Percentiles rank a stretch among this genome's conserved stretches.
phyloP scores from a whole-genome alignment of 2,888 invertebrate species.

The Clostera curtula region DNA sequence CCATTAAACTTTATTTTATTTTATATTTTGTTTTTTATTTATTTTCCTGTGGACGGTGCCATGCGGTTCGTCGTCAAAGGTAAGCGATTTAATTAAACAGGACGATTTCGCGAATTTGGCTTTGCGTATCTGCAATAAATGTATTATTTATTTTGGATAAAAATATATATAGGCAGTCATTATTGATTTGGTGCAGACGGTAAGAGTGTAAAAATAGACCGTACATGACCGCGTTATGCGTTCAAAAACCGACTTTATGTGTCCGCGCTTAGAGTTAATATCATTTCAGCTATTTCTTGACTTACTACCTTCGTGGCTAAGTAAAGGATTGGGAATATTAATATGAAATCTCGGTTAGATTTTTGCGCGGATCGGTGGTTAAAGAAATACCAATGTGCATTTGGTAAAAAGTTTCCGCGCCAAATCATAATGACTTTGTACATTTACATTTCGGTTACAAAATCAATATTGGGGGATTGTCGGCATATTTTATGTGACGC shows the following conservation, averaged over 20 bases:
- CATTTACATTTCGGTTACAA: too few species aligned
- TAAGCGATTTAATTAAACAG: slow-evolving; percentile 33
- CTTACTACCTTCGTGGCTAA: slow-evolving; percentile 18
- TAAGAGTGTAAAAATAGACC: slow-evolving; percentile 40
- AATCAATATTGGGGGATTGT: too few species aligned
- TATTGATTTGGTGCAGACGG: slow-evolving; percentile 46
- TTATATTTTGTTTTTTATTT: slow-evolving; percentile 23
- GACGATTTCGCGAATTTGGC: not conserved
- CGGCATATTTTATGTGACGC: too few species aligned
- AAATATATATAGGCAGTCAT: too few species aligned
- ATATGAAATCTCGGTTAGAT: slow-evolving; percentile 17
- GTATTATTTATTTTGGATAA: slow-evolving; percentile 11
- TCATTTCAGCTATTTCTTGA: slow-evolving; percentile 9
- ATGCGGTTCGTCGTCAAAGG: slow-evolving; percentile 32
- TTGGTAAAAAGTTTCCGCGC: too few species aligned
- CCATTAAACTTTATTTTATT: slow-evolving; percentile 25
- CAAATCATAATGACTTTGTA: too few species aligned
- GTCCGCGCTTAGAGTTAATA: slow-evolving; percentile 18
- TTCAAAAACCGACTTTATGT: slow-evolving; percentile 21
- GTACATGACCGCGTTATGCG: slow-evolving; percentile 16
- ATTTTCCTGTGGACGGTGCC: slow-evolving; percentile 36
- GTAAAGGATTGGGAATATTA: slow-evolving; percentile 12
- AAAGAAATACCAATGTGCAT: too few species aligned
- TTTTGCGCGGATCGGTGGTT: slow-evolving; percentile 11
- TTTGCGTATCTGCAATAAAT: too few species aligned